phyloP scores from a whole-genome alignment of 2,797 vertebrate species.

The Pangasius macronema region DNA sequence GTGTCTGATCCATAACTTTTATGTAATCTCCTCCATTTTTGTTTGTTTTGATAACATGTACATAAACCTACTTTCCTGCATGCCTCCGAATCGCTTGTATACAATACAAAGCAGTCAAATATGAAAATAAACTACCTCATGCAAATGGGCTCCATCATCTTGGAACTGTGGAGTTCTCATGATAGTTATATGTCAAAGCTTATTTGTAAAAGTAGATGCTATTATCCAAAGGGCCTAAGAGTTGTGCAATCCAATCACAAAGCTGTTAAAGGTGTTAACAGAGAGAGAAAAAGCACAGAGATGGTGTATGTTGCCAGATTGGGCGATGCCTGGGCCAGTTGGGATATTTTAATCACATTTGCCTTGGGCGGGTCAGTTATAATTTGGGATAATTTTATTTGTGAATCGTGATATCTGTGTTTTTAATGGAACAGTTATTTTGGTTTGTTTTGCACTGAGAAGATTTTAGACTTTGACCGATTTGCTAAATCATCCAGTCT shows the following conservation, averaged over 20 bases:
- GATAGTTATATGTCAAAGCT: not conserved
- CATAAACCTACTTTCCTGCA: not conserved
- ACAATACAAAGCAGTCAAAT: not conserved
- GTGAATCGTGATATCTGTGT: not conserved
- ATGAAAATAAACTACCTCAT: not conserved
- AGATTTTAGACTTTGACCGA: not conserved
- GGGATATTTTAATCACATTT: conserved; percentile 1
- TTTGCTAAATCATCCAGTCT: not conserved
- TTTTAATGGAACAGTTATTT: not conserved
- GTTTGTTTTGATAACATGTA: conserved; percentile 7
- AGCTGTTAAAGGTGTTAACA: not conserved
- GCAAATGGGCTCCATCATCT: not conserved
- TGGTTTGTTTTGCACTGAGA: not conserved
- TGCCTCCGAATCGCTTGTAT: not conserved
- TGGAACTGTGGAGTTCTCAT: not conserved
- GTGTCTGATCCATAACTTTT: not conserved
- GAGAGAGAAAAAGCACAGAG: not conserved
- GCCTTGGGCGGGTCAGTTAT: not conserved
- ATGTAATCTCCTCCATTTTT: not conserved
- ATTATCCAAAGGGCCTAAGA: not conserved
- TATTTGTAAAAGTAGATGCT: not conserved
- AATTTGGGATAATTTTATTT: not conserved
- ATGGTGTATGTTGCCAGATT: not conserved
- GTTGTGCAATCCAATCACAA: not conserved
- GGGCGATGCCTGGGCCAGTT: not conserved